phyloP scores from a whole-genome alignment of 1,140 invertebrate genomes.

The Vollenhovia emeryi region DNA sequence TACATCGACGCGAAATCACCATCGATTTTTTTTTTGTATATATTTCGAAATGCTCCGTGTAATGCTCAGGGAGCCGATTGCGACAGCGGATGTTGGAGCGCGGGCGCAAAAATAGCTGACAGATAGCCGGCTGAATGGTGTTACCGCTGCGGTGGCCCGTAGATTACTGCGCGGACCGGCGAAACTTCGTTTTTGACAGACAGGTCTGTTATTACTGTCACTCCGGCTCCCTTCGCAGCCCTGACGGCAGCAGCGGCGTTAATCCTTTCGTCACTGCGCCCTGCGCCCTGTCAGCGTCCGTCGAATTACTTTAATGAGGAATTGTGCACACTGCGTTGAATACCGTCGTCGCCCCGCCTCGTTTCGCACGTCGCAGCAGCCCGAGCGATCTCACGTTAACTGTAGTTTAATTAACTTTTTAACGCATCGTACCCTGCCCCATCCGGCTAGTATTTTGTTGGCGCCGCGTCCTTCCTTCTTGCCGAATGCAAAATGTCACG shows the following conservation, averaged over 20 bases:
- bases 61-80: constrained; percentile 64
- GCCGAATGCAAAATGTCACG: not conserved
- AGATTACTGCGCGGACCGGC: constrained; percentile 63
- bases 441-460: not conserved
- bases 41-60: constrained; percentile 51
- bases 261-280: constrained; percentile 70
- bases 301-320: constrained; percentile 72
- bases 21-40: constrained; percentile 55
- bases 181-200: constrained; percentile 77
- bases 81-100: constrained; percentile 56
- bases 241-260: constrained; percentile 60
- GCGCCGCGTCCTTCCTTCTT: not conserved
- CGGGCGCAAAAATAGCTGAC: constrained; percentile 75
- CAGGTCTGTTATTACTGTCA: constrained; percentile 80
- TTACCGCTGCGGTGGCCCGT: constrained; percentile 61
- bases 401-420: constrained; percentile 58
- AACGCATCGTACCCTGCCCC: not conserved
- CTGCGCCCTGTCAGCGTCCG: constrained; percentile 63
- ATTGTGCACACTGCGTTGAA: constrained; percentile 53
- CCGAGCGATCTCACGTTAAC: constrained; percentile 46
- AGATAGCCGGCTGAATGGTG: constrained; percentile 72
- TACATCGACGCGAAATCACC: constrained; percentile 39
- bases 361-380: not conserved
- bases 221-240: constrained; percentile 63
- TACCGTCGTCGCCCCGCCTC: constrained; percentile 32